phyloP scores from a whole-genome alignment of 2,113 vertebrate species.

The Athene noctua region DNA sequence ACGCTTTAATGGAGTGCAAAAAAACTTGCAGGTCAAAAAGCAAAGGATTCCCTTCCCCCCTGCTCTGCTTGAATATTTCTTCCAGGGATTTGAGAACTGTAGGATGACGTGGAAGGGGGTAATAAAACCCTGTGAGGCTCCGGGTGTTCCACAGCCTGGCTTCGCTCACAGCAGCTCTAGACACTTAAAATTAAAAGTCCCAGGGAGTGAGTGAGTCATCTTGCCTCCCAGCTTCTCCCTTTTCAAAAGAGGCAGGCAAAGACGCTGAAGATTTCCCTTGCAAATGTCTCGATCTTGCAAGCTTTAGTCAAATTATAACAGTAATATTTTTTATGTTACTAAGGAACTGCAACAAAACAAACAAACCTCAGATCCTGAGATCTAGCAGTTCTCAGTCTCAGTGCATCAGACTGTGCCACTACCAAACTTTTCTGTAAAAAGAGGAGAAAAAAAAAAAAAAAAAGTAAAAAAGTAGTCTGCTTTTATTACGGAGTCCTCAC shows the following conservation, averaged over 20 bases:
- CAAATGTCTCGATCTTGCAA: not conserved
- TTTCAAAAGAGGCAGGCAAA: not conserved
- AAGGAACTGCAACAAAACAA: not conserved
- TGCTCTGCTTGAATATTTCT: conserved; percentile 4
- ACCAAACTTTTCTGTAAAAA: not conserved
- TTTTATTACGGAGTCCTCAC: not conserved
- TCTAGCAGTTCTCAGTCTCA: not conserved
- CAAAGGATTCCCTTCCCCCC: conserved; percentile 46
- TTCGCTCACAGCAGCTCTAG: not conserved
- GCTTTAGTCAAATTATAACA: not conserved
- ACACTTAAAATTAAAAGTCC: conserved; percentile 66
- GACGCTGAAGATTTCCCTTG: not conserved
- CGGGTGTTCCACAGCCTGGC: conserved; percentile 23
- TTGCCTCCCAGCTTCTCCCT: not conserved
- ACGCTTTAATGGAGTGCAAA: not conserved
- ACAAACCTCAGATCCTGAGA: not conserved
- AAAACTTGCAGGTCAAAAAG: conserved; percentile 17
- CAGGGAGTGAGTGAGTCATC: not conserved
- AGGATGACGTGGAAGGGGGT: conserved; percentile 58
- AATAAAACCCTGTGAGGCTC: conserved; percentile 36
- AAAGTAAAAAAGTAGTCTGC: not conserved
- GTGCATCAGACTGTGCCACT: not conserved
- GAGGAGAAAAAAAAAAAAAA: not conserved
- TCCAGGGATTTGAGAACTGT: conserved; percentile 53
- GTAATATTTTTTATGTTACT: not conserved